These are phyloP conservation scores for Anhinga anhinga DNA, from an alignment of 2,113 vertebrate genomes.

Conservation along the genomic window DNA sequence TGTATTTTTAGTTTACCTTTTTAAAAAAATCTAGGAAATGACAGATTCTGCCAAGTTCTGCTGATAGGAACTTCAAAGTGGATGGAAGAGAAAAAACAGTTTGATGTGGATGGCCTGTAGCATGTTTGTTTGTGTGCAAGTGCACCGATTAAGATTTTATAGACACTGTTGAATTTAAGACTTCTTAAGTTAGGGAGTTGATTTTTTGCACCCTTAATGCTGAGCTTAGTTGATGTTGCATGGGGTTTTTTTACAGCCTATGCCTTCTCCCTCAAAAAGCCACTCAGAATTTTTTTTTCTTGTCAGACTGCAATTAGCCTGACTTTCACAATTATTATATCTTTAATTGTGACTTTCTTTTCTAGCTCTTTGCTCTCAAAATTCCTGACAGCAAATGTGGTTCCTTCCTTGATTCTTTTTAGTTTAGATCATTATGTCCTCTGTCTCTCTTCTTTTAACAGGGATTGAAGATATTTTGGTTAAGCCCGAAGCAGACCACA, in stretches of 20 bases:
- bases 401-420: background rate
- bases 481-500: conserved; percentile 80
- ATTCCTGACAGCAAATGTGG: background rate
- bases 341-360: background rate
- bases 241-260: background rate
- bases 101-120: background rate
- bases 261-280: background rate
- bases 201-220: background rate
- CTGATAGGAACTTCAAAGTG: background rate
- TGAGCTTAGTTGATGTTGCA: background rate
- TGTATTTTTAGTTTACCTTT: background rate
- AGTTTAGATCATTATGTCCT: background rate
- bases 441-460: conserved; percentile 44
- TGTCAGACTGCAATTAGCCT: background rate
- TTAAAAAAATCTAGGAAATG: background rate
- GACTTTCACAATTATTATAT: background rate
- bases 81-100: background rate
- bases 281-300: background rate
- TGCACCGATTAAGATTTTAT: background rate
- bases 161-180: background rate
- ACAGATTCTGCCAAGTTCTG: background rate
- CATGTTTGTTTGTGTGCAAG: background rate
- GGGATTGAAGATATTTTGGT: conserved; percentile 97
- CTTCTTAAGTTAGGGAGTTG: background rate
- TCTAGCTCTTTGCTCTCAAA: background rate